These are phyloP conservation scores for Trinectes maculatus DNA, from an alignment of 2,113 vertebrate genomes.

Conservation along the genomic window DNA sequence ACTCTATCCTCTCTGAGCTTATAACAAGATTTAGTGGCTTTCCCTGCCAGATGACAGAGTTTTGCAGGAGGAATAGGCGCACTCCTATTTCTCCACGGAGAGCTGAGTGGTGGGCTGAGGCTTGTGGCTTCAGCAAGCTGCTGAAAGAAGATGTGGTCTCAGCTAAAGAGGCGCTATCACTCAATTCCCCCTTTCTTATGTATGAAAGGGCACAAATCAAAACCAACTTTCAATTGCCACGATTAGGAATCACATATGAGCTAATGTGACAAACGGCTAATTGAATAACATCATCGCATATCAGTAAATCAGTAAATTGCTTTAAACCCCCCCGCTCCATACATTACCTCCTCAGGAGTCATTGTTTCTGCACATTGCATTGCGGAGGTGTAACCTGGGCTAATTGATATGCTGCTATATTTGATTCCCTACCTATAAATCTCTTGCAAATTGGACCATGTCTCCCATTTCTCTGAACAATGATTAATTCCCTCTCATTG, in stretches of 20 bases:
- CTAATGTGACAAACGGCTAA: conserved; percentile 27
- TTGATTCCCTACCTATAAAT: conserved; percentile 68
- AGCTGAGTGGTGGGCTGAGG: conserved; percentile 46
- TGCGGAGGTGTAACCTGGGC: conserved; percentile 50
- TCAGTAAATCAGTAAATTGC: conserved; percentile 38
- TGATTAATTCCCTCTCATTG: conserved; percentile 56
- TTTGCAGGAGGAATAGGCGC: conserved; percentile 64
- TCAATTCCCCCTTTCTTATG: conserved; percentile 5
- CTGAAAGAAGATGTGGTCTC: conserved; percentile 36
- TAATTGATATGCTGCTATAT: conserved; percentile 64
- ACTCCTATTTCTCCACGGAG: conserved; percentile 51
- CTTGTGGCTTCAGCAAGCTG: conserved; percentile 35
- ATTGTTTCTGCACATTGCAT: conserved; percentile 41
- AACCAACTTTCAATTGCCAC: conserved; percentile 27
- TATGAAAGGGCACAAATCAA: conserved; percentile 22
- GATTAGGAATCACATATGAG: conserved; percentile 18
- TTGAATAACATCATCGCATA: conserved; percentile 13
- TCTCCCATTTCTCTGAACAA: conserved; percentile 53
- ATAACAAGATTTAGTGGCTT: conserved; percentile 80
- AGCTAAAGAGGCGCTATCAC: conserved; percentile 4
- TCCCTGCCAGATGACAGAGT: conserved; percentile 73
- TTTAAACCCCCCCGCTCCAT: conserved; percentile 32
- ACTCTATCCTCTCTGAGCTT: conserved; percentile 78
- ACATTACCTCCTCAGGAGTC: conserved; percentile 36
- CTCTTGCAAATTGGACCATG: conserved; percentile 46